Percentiles rank a stretch among this genome's conserved stretches.
Evolutionary conservation across 2,113 vertebrate species (phyloP).

Genomic region (Anguilla japonica): DNA sequence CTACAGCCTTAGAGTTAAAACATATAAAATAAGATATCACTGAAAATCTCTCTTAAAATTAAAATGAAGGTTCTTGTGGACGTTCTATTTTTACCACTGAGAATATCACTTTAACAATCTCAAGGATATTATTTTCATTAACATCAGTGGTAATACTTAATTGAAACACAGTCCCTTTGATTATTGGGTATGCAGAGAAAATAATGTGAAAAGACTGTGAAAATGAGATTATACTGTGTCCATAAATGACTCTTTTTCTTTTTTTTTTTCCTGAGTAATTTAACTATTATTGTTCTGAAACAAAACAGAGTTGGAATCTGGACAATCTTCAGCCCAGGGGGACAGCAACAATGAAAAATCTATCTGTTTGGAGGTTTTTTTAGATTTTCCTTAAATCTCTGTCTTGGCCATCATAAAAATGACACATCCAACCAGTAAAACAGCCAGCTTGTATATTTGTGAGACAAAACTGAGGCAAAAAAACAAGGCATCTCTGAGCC

Average conservation of each 20-base stretch:
- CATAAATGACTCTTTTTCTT: conserved; percentile 6
- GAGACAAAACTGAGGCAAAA: conserved; percentile 16
- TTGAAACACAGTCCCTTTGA: neutral
- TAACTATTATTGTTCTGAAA: conserved; percentile 27
- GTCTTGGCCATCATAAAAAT: conserved; percentile 29
- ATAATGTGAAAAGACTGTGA: neutral
- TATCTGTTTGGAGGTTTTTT: conserved; percentile 25
- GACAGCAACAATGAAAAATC: conserved; percentile 10
- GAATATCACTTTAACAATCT: too few species aligned
- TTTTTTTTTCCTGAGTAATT: neutral
- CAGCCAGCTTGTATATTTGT: conserved; percentile 4
- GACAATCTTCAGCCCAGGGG: conserved; percentile 7
- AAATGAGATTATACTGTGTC: neutral
- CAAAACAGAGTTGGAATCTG: conserved; percentile 10
- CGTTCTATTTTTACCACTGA: too few species aligned
- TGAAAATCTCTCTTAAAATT: too few species aligned
- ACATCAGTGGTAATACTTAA: neutral
- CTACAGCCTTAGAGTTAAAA: too few species aligned
- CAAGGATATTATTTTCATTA: neutral
- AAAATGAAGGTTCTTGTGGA: too few species aligned
- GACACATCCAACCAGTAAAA: conserved; percentile 26
- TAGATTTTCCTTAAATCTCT: conserved; percentile 31
- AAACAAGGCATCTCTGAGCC: neutral
- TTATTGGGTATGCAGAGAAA: neutral
- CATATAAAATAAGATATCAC: too few species aligned